Percentiles rank a stretch among this genome's conserved stretches.
These are phyloP conservation scores for Acanthiza pusilla DNA, from an alignment of 2,797 vertebrate species.

Conservation along the genomic window DNA sequence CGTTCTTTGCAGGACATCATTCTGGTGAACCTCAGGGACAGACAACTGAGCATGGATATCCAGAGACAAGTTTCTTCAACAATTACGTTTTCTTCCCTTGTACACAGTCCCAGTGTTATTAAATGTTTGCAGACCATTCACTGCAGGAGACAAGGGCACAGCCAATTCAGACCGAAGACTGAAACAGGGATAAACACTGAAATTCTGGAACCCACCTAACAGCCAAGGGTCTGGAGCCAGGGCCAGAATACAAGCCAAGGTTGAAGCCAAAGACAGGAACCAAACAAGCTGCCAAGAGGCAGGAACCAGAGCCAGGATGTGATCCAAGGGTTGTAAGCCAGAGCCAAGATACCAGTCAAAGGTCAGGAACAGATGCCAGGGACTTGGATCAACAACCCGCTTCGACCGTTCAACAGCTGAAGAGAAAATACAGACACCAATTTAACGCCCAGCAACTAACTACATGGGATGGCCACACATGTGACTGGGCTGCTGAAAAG, in stretches of 20 bases:
- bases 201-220: conserved; percentile 1
- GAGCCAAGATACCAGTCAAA: conserved; percentile 30
- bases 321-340: neutral
- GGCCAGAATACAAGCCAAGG: neutral
- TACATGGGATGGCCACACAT: neutral
- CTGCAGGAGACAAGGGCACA: neutral
- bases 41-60: rapidly evolving
- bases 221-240: neutral
- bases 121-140: conserved; percentile 7
- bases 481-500: neutral
- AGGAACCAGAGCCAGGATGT: neutral
- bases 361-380: conserved; percentile 40
- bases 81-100: neutral
- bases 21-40: neutral
- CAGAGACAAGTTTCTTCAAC: neutral
- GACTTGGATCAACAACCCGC: neutral
- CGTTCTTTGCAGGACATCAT: neutral
- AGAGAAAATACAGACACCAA: neutral
- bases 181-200: neutral
- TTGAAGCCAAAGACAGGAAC: conserved; percentile 2
- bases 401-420: neutral
- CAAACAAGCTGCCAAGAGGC: neutral
- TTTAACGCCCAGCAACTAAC: neutral
- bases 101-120: neutral
- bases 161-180: neutral